Conservation (phyloP, 1,140 invertebrate species). For the Lordiphosa stackelbergi region DNA sequence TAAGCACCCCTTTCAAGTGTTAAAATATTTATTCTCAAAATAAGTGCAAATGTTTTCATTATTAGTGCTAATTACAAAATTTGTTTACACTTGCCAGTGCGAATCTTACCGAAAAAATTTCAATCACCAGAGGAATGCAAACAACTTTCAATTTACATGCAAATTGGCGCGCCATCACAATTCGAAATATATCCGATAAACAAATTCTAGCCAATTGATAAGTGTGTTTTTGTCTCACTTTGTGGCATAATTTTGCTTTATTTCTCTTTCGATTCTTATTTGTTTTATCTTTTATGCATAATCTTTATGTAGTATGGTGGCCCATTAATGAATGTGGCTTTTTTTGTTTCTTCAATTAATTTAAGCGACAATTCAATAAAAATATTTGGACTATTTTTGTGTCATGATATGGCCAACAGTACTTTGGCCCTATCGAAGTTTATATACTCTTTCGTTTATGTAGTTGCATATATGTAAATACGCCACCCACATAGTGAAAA, state of each 20-base stretch:
- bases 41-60: constrained; percentile 38
- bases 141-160: not conserved
- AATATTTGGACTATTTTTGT: constrained; percentile 16
- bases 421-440: no score
- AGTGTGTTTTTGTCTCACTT: constrained; percentile 11
- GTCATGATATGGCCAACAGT: not conserved
- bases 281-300: constrained; percentile 38
- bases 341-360: constrained; percentile 49
- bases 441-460: no score
- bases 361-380: constrained; percentile 36
- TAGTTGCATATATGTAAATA: no score
- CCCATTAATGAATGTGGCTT: constrained; percentile 13
- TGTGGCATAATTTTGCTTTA: not conserved
- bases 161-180: constrained; percentile 7
- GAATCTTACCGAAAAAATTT: not conserved
- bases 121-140: constrained; percentile 9
- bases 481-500: accelerated
- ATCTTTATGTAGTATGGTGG: constrained; percentile 24
- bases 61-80: constrained; percentile 25
- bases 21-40: constrained; percentile 46
- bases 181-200: no score
- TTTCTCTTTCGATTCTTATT: constrained; percentile 5
- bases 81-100: constrained; percentile 26
- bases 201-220: constrained; percentile 7
- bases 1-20: constrained; percentile 31